phyloP scores from a whole-genome alignment of 2,797 vertebrate genomes.

The Xiphophorus birchmanni region DNA sequence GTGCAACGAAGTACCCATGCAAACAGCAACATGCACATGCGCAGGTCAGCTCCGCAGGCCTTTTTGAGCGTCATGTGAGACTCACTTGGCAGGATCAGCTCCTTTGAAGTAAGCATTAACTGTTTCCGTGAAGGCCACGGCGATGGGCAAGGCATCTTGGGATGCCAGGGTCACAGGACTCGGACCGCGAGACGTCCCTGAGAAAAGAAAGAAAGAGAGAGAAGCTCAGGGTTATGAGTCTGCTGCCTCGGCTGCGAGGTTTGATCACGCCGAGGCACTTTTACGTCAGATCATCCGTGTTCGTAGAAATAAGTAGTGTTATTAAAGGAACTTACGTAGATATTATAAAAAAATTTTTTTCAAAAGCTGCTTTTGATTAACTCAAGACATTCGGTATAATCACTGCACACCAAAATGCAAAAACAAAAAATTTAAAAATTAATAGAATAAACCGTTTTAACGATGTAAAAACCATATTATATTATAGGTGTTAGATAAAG shows the following conservation, averaged over 20 bases:
- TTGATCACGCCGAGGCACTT: constrained; percentile 43
- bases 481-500: constrained; percentile 8
- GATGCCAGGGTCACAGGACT: constrained; percentile 96
- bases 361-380: constrained; percentile 27
- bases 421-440: constrained; percentile 1
- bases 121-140: constrained; percentile 96
- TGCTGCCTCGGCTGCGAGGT: constrained; percentile 50
- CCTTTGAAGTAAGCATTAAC: constrained; percentile 99
- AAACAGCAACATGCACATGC: constrained; percentile 49
- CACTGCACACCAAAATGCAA: constrained; percentile 9
- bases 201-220: constrained; percentile 31
- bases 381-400: constrained; percentile 16
- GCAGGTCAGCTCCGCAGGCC: constrained; percentile 28
- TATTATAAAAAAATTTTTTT: background rate
- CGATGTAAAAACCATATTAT: constrained; percentile 12
- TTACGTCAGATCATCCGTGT: constrained; percentile 36
- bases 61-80: constrained; percentile 73
- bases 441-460: constrained; percentile 14
- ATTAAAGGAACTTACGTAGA: background rate
- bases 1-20: constrained; percentile 37
- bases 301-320: constrained; percentile 37
- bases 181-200: constrained; percentile 96
- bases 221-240: constrained; percentile 22
- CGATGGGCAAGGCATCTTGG: constrained; percentile 95
- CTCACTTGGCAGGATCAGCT: constrained; percentile 96